Base-by-base conservation (phyloP, 2,888 invertebrate genomes). In the Platycheirus rosarum region DNA sequence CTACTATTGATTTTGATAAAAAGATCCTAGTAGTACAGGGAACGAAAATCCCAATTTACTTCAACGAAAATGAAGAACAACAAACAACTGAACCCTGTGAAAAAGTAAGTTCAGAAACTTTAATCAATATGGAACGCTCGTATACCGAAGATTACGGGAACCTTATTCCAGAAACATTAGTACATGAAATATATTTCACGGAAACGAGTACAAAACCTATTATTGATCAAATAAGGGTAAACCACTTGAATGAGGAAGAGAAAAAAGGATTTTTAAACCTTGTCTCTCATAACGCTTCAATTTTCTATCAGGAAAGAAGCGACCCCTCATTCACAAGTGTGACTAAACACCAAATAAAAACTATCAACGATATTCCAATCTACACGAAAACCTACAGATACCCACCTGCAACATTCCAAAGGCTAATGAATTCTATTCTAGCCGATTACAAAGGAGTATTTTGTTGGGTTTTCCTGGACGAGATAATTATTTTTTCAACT, bases 241-340 rank as follows among this genome's bases (percentile, higher is more conserved):
- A 70, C 1, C 63, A 53, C 26, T 35, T n/a, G 40, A 53, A 23
- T 9, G 51, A 51, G n/a, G 37, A 63, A 35, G 23, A 65, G n/a
- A 49, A 49, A 23, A 23, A 23, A 23, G 23, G 23, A 8, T 14
- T 48, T 6, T 16, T 20, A 8, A 42, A 53, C 6, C 29, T 66
- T 11, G 18, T 55, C 18, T 23, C 23, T 23, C 35, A 16, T n/a
- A 48, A 13, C 23, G 16, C 11, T 13, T 26, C 26, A 57, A 49
- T 53, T 35, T 40, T 18, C 29, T 23, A 65, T 7, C 53, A 70
- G 20, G 40, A 62, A 37, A 48, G 77, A 11, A 57, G 23, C 1
- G 70, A 76, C 29, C 6, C 80, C n/a, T 20, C 70, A 0, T 80
- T 74, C 14, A 69, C 69, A 6, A 79, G 65, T 65, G 73, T 71